phyloP scores from a whole-genome alignment of 1,140 invertebrate species.

The Trichonephila clavipes region DNA sequence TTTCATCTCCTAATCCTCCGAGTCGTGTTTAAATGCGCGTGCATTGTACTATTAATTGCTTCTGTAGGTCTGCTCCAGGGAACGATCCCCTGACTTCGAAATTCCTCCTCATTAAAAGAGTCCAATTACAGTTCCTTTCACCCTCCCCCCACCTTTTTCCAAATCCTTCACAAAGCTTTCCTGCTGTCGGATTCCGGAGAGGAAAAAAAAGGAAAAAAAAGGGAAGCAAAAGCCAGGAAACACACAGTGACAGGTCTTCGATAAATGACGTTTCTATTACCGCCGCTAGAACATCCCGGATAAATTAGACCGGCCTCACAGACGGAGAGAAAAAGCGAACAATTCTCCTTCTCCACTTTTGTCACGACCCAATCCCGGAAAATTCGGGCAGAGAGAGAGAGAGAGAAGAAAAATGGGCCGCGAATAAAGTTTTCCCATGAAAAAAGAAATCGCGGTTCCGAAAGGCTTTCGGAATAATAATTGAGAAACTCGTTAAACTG shows the following conservation, averaged over 20 bases:
- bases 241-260: background rate
- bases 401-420: constrained; percentile 11
- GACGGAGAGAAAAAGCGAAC: background rate
- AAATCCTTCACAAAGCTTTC: background rate
- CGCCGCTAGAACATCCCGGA: constrained; percentile 26
- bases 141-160: background rate
- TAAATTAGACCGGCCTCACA: background rate
- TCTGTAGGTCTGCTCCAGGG: background rate
- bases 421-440: background rate
- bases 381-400: background rate
- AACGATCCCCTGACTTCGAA: too few relatives aligned
- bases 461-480: constrained; percentile 5
- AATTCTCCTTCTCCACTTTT: background rate
- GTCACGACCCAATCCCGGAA: background rate
- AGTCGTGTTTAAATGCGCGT: background rate
- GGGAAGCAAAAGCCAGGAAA: constrained; percentile 24
- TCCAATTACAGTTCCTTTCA: constrained; percentile 1
- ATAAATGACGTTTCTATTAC: constrained; percentile 31
- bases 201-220: background rate
- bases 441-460: background rate
- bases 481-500: constrained; percentile 26
- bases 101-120: background rate
- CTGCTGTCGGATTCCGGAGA: background rate
- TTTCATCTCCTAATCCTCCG: background rate
- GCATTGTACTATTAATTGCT: background rate